Base-by-base conservation (phyloP, 2,888 invertebrate species). In the Caenorhabditis zanzibari region DNA sequence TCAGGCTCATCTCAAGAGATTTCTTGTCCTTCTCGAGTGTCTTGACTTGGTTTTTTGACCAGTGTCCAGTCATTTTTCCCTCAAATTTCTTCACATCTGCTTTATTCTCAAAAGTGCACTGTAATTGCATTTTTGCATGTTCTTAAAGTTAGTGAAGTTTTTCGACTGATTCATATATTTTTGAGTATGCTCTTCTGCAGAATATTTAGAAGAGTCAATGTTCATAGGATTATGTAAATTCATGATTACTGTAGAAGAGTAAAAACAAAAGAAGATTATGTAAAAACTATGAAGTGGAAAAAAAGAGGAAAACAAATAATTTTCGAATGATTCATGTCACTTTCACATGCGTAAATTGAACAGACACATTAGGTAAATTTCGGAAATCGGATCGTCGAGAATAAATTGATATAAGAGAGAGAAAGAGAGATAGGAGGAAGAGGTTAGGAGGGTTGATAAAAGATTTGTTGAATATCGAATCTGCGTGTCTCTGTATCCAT, bases 301-400 rank as follows among this genome's bases (percentile, higher is more conserved):
- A 69, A 56, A 56, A 41, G 26, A 24, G 68, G 12, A 22, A 47
- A 44, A 44, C 26, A 69, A 44, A 59, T 38, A 24, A 47, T 28
- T 22, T 24, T 68, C 22, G 0, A 58, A 24, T 75, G 47, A 66
- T 44, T 24, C 76, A 76, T 76, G 68, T 76, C 76, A 76, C 49
- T 61, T 76, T 76, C 68, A 68, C 76, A 76, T 68, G 76, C 59
- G 59, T 58, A 76, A 76, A 61, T 68, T 47, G 76, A 76, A 76
- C 68, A 68, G 76, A 76, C 68, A 76, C 68, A 68, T 68, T 54
- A 59, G 52, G 54, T 28, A 59, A 76, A 66, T 58, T 68, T 76
- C 44, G 28, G 68, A 68, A 61, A 68, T 68, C 38, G 68, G 68
- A 68, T 68, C 38, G 68, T 68, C 54, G 22, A n/a, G 54, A 54